Evolutionary conservation across 2,113 vertebrate species (phyloP).

Genomic region (Malurus alboscapulatus): DNA sequence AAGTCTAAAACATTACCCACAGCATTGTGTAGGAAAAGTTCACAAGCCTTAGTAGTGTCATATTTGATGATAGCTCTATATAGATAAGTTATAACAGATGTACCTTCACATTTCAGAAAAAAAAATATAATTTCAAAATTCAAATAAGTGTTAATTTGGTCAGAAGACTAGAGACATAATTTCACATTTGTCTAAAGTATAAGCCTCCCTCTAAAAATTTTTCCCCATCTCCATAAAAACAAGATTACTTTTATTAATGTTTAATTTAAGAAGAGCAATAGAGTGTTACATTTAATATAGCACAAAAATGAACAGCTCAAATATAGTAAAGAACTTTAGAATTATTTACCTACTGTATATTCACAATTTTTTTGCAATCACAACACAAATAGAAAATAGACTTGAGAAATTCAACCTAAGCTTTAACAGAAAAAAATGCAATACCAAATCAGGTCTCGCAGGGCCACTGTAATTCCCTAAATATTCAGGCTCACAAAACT

Average conservation of each 20-base stretch:
- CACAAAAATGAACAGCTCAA: not conserved
- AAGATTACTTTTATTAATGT: not conserved
- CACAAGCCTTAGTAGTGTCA: not conserved
- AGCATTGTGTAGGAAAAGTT: not conserved
- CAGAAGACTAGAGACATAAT: not conserved
- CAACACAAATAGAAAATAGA: not conserved
- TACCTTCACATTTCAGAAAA: not conserved
- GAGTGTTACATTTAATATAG: not conserved
- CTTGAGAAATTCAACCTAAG: not conserved
- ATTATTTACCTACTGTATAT: not conserved
- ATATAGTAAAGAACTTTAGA: not conserved
- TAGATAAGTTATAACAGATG: not conserved
- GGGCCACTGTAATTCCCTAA: not conserved
- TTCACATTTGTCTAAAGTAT: not conserved
- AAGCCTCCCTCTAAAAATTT: not conserved
- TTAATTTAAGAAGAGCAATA: not conserved
- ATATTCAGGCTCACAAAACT: not conserved
- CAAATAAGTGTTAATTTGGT: not conserved
- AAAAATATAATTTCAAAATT: not conserved
- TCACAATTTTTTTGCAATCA: not conserved
- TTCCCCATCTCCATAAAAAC: not conserved
- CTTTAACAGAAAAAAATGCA: not conserved
- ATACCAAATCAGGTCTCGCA: accelerated
- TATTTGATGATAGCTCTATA: not conserved
- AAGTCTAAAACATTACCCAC: not conserved